Percentiles rank a stretch among this genome's conserved stretches.
Evolutionary conservation across 2,113 vertebrate species (phyloP).

Genomic region (Phoenicopterus ruber): DNA sequence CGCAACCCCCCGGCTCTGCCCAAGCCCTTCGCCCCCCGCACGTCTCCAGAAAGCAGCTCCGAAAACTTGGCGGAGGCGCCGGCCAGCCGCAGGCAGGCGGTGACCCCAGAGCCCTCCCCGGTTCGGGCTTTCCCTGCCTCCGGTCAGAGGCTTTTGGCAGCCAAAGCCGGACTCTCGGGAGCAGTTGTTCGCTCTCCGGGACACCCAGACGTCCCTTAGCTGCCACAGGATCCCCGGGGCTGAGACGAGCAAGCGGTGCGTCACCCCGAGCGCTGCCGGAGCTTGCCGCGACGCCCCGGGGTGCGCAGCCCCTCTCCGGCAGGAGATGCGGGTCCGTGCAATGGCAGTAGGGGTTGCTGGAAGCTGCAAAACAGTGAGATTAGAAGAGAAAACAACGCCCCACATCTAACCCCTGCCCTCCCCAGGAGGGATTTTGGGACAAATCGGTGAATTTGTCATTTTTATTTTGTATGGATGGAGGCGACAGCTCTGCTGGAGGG

Average conservation of each 20-base stretch:
- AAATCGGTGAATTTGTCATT: not conserved
- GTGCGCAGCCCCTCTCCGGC: not conserved
- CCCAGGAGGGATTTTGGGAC: not conserved
- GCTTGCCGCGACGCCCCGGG: not conserved
- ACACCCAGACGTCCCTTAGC: not conserved
- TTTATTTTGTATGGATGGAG: not conserved
- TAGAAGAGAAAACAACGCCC: not conserved
- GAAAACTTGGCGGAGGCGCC: not conserved
- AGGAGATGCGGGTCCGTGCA: fast-evolving
- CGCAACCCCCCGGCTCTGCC: not conserved
- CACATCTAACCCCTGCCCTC: not conserved
- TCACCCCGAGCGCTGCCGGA: fast-evolving
- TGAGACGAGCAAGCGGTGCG: fast-evolving
- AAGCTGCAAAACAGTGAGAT: not conserved
- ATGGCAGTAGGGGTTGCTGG: not conserved
- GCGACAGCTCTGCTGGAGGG: not conserved
- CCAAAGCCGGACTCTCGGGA: not conserved
- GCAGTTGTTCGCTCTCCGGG: not conserved
- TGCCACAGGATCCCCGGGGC: not conserved
- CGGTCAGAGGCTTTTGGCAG: not conserved
- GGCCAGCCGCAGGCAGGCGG: not conserved
- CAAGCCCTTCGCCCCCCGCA: not conserved
- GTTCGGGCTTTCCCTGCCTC: not conserved
- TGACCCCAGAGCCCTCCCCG: not conserved
- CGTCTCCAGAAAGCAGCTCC: not conserved